Base-by-base conservation (phyloP, 2,113 vertebrate species). In the Alligator sinensis region DNA sequence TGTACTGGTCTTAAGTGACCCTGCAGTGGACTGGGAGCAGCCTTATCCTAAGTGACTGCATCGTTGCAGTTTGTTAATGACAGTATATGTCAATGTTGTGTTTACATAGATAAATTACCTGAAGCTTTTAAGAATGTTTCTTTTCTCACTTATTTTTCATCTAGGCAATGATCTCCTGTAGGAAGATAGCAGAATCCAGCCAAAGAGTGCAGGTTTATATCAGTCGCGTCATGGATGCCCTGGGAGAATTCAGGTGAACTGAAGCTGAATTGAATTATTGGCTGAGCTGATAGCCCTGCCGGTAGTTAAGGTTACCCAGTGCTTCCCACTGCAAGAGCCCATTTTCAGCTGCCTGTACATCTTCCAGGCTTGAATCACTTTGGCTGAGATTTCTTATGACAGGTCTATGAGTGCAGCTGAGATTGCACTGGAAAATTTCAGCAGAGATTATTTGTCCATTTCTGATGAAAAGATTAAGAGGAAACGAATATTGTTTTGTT, bases 131-230 rank as follows among this genome's bases (percentile, higher is more conserved):
- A 92, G 89, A 95, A 88, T 79, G 82, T 89, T 95, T 87, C 86
- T 90, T 93, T n/a, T 89, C 83, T 97, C 70, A 96, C 97, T 97
- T 94, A 95, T 96, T 96, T 90, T 92, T 90, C 80, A 92, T 66
- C 30, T 97, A 99, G 99, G 98, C 98, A 68, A 99, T 99, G 98
- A 98, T 99, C 88, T 97, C 98, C 92, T 99, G 98, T 95, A 97
- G 99, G 96, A 99, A 98, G 96, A 98, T 99, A 87, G 98, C 98
- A 82, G 99, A 99, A 96, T 98, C 98, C 27, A 98, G 98, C 96
- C 98, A 98, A 92, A 98, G 98, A 24, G 98, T 99, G 83, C 99
- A 99, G 93, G 97, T 99, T 95, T 99, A 99, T 89, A 96, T 99
- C 93, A 98, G 98, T 96, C 98, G 98, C 86, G 97, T 99, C 87